Evolutionary conservation across 1,140 invertebrate genomes (phyloP).

Genomic region (Heliconius himera): DNA sequence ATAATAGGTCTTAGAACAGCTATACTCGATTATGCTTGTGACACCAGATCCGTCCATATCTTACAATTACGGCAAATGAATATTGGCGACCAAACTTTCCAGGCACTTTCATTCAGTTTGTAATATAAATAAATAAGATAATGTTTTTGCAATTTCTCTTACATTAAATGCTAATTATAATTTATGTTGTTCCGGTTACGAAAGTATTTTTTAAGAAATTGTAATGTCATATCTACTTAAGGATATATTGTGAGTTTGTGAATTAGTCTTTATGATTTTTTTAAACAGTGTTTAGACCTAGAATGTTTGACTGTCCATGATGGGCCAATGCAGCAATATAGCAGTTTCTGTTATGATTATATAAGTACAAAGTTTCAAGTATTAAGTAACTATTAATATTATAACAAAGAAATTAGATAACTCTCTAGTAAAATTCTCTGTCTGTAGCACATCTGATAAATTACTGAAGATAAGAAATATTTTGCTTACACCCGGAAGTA

Average conservation of each 20-base stretch:
- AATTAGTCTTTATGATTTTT: neutral
- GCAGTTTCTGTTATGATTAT: neutral
- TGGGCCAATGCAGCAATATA: neutral
- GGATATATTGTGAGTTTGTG: neutral
- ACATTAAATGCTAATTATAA: neutral
- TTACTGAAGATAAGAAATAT: too few species aligned
- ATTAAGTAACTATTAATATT: neutral
- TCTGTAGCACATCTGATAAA: too few species aligned
- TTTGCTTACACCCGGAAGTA: neutral
- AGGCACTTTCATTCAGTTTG: neutral
- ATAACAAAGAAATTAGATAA: neutral
- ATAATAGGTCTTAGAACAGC: neutral
- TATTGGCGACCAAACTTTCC: neutral
- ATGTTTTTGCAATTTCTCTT: neutral
- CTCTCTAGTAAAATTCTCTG: neutral
- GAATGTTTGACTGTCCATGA: neutral
- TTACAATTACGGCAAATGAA: neutral
- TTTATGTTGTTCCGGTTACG: neutral
- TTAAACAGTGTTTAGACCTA: neutral
- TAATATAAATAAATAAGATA: constrained; percentile 2
- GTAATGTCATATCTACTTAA: neutral
- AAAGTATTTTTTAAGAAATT: neutral
- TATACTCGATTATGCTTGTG: neutral
- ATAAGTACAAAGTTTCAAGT: neutral
- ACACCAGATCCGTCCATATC: neutral